Evolutionary conservation across 35 echinoderm and acorn worm genomes (phyloP), one percentile per base, ranked within the genome.

Genomic region (Ptychodera flava): DNA sequence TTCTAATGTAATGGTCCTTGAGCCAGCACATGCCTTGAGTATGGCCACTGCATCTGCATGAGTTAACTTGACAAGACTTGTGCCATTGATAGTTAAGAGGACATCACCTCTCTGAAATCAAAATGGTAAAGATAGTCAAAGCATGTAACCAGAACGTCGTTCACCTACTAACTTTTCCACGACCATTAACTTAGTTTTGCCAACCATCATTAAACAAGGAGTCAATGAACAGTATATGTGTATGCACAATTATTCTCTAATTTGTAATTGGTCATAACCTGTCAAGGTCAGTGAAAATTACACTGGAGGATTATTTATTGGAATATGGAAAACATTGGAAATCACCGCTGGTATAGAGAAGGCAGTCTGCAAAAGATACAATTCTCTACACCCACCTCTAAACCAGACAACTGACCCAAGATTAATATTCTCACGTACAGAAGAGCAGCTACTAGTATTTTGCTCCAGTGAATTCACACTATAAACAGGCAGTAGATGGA

Each of bases 41-140:
- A 92, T 88, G 81, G 87, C 94, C 32, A 99, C 96, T 27, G 96
- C 96, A 28, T 99, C 93, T 0, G 93, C 88, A 84, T 99, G 96
- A 78, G 92, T 92, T 34, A 99, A 82, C 38, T 99, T 90, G 30
- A 89, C 85, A 32, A 99, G 88, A 35, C 88, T 93, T 28, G 90
- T 90, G 30, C 93, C 90, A 36, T 94, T 99, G 0, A 99, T 92
- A 82, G 85, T 94, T 12, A 99, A 87, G 16, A 99, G 83, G 31
- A 99, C 94, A 38, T 99, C 96, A 80, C 92, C 96, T 35, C 83
- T 91, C 96, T 99, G 84, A 1, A 52, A 76, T 30, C n/a, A 83
- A 64, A 64, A 64, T 22, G n/a, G n/a, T n/a, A n/a, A n/a, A n/a
- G n/a, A n/a, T n/a, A n/a, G n/a, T n/a, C n/a, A n/a, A n/a, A n/a